Base-by-base conservation (phyloP, 1,140 invertebrate genomes). In the Daktulosphaira vitifoliae region DNA sequence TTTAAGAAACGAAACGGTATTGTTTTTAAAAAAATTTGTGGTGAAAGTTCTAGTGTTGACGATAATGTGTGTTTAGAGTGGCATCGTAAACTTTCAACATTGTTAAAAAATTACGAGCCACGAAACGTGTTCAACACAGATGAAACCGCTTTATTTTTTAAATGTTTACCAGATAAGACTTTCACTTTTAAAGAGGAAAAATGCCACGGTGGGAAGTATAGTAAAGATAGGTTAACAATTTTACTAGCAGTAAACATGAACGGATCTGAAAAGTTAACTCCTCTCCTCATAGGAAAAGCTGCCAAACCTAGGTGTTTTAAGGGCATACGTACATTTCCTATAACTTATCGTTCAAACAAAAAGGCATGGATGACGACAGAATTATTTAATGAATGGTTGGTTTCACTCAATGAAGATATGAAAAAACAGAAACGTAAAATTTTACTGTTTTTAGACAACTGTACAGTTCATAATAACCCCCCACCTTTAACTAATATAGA, bases 401-500 rank as follows among this genome's bases (percentile, higher is more conserved):
- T n/a, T n/a, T n/a, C n/a, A n/a, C n/a, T n/a, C n/a, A n/a, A n/a
- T n/a, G n/a, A n/a, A n/a, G 38, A 42, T 42, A n/a, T n/a, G 16
- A n/a, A 42, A 42, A 15, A 15, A 42, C 13, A 42, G 38, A n/a
- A n/a, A n/a, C 38, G 38, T 15, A 38, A 59, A 54, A 44, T 59
- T 37, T n/a, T 46, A 13, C n/a, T 79, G 37, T 59, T 78, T 52
- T 33, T 77, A 11, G 76, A 78, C 66, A 78, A 77, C 68, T 73
- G 70, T 66, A 62, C 71, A 9, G 68, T 72, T 39, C 75, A 77
- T 68, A 66, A 68, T 37, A 33, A 64, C 49, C 46, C 67, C 7
- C 15, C 42, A 29, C 46, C 72, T 50, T 53, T 68, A 9, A 67
- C 68, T 25, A 68, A 72, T 59, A 70, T 74, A 9, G 71, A 71